Base-by-base conservation (phyloP, 2,888 invertebrate genomes). In the Linnaemya vulpina region DNA sequence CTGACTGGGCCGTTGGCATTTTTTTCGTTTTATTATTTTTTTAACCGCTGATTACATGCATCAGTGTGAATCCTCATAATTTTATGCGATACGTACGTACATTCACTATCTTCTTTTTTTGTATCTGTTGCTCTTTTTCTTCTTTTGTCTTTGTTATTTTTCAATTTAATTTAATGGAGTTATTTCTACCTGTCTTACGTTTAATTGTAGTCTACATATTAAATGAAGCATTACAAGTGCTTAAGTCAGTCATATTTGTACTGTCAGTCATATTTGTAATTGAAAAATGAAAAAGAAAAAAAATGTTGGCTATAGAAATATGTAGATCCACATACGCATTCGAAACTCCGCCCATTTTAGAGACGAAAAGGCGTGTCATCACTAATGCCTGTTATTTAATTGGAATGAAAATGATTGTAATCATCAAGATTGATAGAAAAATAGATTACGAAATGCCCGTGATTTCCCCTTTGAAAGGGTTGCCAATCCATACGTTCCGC, bases 211-310 rank as follows among this genome's bases (percentile, higher is more conserved):
- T 68, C 75, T 68, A 62, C 77, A 68, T 83, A 53, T 75, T 55
- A 80, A 84, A 84, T 79, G 84, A 84, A 76, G 75, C 79, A 71
- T 62, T 84, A 62, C 75, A 79, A 80, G 55, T 84, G 79, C 76
- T 58, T 63, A 70, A 76, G 63, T 70, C 63, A 70, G 70, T 58
- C 76, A 76, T 76, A 75, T 76, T 22, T n/a, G n/a, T n/a, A n/a
- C n/a, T n/a, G 63, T 70, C 63, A 70, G 70, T 58, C 76, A 76
- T 76, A 75, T 76, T 22, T 3, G 10, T n/a, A 46, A 13, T 11
- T n/a, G 13, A 38, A 38, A n/a, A 65, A 43, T n/a, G 13, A 7
- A 38, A 17, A 51, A n/a, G 13, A 7, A 38, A 30, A 5, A 2
- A 30, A 30, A 30, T 30, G 30, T 30, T 30, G 30, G 30, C 30